Percentiles rank a stretch among this genome's conserved stretches.
These are phyloP conservation scores for Hesperophylax magnus DNA, from an alignment of 1,140 invertebrate genomes.

Conservation along the genomic window DNA sequence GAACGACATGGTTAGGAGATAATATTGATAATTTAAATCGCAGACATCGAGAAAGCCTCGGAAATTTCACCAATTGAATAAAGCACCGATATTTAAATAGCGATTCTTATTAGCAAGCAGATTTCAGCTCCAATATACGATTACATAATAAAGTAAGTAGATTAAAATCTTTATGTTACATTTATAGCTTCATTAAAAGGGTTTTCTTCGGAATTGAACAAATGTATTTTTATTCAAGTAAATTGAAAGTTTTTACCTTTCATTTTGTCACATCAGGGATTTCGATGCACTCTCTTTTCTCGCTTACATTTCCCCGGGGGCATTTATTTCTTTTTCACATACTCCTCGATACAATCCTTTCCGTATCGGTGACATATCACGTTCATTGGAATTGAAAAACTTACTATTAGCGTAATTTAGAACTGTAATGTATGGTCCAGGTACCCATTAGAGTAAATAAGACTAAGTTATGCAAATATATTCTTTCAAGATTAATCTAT, in stretches of 20 bases:
- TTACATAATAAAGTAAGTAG: conserved; percentile 27
- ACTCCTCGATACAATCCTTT: conserved; percentile 41
- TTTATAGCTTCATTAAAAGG: conserved; percentile 43
- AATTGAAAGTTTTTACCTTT: conserved; percentile 53
- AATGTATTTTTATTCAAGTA: conserved; percentile 40
- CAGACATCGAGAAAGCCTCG: too few species aligned
- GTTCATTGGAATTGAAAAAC: too few species aligned
- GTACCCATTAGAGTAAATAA: too few species aligned
- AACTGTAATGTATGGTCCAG: too few species aligned
- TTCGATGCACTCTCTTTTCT: conserved; percentile 41
- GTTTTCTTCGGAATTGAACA: conserved; percentile 10
- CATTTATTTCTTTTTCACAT: conserved; percentile 46
- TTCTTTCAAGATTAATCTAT: too few species aligned
- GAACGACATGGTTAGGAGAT: too few species aligned
- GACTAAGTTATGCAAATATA: too few species aligned
- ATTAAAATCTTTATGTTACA: conserved; percentile 44
- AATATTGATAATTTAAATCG: too few species aligned
- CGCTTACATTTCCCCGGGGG: conserved; percentile 50
- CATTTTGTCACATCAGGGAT: conserved; percentile 47
- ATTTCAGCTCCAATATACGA: conserved; percentile 5
- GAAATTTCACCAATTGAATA: background rate
- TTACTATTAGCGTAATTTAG: too few species aligned
- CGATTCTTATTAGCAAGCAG: conserved; percentile 26
- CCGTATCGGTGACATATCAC: background rate
- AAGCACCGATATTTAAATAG: background rate